Evolutionary conservation across 37 sponge, comb jelly and placozoan genomes (phyloP).

Genomic region (Amphimedon queenslandica): DNA sequence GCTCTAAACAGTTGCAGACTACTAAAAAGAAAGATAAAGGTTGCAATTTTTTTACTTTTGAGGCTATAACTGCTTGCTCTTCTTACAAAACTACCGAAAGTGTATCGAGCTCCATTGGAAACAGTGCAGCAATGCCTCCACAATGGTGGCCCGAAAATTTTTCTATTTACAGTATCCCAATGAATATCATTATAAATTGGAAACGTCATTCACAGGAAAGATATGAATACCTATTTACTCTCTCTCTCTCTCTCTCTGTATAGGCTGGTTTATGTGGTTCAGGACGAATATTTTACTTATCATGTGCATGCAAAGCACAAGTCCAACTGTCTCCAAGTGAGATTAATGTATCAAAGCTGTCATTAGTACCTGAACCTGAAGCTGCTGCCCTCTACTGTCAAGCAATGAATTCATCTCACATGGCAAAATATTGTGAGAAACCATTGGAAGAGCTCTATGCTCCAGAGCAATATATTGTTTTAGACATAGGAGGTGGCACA

Average conservation of each 20-base stretch:
- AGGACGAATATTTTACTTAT: neutral
- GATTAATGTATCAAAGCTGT: neutral
- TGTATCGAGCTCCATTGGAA: too few relatives aligned
- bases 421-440: slow-evolving; percentile 10
- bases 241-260: neutral
- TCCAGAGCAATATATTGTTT: slow-evolving; percentile 24
- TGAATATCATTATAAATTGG: too few relatives aligned
- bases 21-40: too few relatives aligned
- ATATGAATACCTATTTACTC: too few relatives aligned
- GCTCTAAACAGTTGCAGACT: too few relatives aligned
- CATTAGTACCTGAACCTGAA: slow-evolving; percentile 53
- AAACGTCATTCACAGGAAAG: too few relatives aligned
- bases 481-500: slow-evolving; percentile 54
- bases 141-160: too few relatives aligned
- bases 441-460: neutral
- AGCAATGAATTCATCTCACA: slow-evolving; percentile 5
- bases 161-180: too few relatives aligned
- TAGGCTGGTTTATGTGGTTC: slow-evolving; percentile 47
- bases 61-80: too few relatives aligned
- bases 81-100: too few relatives aligned
- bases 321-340: slow-evolving; percentile 1
- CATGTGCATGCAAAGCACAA: neutral
- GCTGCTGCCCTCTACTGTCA: slow-evolving; percentile 41
- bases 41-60: too few relatives aligned
- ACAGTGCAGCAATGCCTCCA: too few relatives aligned